A percentile compares a stretch with the other conserved stretches of the same genome.
These are phyloP conservation scores for Aldrovandia affinis DNA, from an alignment of 2,797 vertebrate genomes.

Conservation along the genomic window DNA sequence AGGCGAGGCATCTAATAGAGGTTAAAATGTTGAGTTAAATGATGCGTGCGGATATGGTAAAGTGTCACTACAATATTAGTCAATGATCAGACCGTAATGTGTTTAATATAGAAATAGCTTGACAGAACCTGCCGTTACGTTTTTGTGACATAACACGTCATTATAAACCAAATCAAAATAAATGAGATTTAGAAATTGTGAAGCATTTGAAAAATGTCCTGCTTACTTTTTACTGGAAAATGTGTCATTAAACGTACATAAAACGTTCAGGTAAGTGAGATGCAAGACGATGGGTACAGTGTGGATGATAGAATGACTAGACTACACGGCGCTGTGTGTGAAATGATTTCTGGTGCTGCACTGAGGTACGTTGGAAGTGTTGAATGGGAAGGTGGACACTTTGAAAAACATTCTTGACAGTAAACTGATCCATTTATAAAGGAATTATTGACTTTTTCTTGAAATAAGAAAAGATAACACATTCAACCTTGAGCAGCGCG, in stretches of 20 bases:
- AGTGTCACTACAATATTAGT: neutral
- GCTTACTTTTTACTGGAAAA: no score
- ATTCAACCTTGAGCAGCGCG: conserved; percentile 73
- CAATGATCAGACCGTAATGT: neutral
- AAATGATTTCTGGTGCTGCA: conserved; percentile 41
- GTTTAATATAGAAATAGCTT: neutral
- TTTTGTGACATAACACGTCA: neutral
- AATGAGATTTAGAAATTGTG: neutral
- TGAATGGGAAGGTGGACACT: conserved; percentile 70
- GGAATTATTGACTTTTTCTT: conserved; percentile 72
- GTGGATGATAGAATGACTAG: neutral
- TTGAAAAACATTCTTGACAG: conserved; percentile 48
- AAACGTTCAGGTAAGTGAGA: neutral
- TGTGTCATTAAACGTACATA: neutral
- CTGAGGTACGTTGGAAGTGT: conserved; percentile 48
- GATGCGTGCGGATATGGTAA: neutral
- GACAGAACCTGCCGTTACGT: neutral
- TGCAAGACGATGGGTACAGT: neutral
- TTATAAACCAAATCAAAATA: neutral
- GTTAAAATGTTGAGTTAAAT: neutral
- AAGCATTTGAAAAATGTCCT: neutral
- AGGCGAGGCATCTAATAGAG: neutral
- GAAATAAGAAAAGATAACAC: conserved; percentile 77
- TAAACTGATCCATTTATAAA: conserved; percentile 36
- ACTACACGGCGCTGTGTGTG: neutral